Conservation (phyloP, 2,888 invertebrate species). For the Phasia obesa region DNA sequence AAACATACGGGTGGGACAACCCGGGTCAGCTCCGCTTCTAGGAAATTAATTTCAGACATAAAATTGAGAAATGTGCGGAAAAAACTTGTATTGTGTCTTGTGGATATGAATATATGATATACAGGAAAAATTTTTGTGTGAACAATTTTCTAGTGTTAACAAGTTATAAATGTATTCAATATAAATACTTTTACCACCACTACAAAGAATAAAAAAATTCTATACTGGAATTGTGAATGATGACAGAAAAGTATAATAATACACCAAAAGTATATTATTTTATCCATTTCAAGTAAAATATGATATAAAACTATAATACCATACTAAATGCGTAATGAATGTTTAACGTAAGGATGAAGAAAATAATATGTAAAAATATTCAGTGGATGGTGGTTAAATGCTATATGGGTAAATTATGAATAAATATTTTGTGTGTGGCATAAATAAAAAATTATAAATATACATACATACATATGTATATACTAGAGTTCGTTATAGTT, state of each 20-base stretch:
- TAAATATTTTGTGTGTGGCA: slow-evolving; percentile 22
- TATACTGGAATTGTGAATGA: background rate
- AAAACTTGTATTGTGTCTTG: too few species aligned
- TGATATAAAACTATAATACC: slow-evolving; percentile 45
- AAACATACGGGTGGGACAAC: too few species aligned
- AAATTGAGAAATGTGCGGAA: too few species aligned
- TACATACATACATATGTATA: background rate
- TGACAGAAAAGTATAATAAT: background rate
- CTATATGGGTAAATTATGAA: slow-evolving; percentile 7
- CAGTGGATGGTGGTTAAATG: slow-evolving; percentile 5
- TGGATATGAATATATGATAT: too few species aligned
- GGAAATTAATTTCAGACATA: too few species aligned
- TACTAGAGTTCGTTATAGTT: background rate
- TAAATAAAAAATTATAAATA: background rate
- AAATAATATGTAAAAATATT: background rate
- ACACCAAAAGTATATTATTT: background rate
- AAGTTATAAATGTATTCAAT: too few species aligned
- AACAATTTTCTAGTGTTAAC: too few species aligned
- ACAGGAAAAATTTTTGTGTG: too few species aligned
- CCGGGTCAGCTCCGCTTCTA: too few species aligned
- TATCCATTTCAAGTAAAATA: background rate
- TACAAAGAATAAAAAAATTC: background rate
- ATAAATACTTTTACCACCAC: background rate
- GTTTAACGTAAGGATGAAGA: slow-evolving; percentile 1
- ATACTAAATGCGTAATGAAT: slow-evolving; percentile 42